These are phyloP conservation scores for Nudaria mundana DNA, from an alignment of 2,888 invertebrate species.

Conservation along the genomic window DNA sequence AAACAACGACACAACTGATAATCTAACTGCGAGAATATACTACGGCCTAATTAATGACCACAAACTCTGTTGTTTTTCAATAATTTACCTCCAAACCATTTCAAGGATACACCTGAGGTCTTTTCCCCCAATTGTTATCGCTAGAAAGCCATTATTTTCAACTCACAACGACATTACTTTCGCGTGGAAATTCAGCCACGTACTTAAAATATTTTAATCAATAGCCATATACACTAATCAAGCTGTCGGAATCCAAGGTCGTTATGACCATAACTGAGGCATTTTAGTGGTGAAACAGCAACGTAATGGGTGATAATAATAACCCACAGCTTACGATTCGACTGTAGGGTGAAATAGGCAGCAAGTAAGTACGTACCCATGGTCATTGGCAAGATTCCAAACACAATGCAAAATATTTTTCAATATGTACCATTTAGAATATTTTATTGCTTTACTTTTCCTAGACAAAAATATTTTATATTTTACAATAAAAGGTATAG, in stretches of 20 bases:
- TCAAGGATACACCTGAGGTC: constrained; percentile 4
- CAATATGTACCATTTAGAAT: no score
- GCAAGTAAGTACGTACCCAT: constrained; percentile 23
- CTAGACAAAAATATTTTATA: not conserved
- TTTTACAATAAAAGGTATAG: no score
- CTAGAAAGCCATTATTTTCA: constrained; percentile 16
- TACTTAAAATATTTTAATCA: constrained; percentile 29
- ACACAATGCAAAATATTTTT: no score
- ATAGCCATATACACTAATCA: constrained; percentile 28
- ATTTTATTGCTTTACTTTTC: not conserved
- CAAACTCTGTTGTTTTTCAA: no score
- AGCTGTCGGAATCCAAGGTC: constrained; percentile 29
- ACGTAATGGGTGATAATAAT: constrained; percentile 32
- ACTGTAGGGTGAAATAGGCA: constrained; percentile 18
- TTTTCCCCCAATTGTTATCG: constrained; percentile 9
- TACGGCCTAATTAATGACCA: not conserved
- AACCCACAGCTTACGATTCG: constrained; percentile 16
- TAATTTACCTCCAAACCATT: not conserved
- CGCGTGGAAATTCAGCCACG: constrained; percentile 21
- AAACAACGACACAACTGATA: no score
- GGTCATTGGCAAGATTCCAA: constrained; percentile 31
- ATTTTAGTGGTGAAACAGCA: constrained; percentile 23
- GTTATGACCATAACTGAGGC: constrained; percentile 15
- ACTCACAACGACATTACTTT: constrained; percentile 12
- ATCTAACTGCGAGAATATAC: no score